Percentiles rank a stretch among this genome's conserved stretches.
These are phyloP conservation scores for Ennomos fuscantarius DNA, from an alignment of 2,888 invertebrate genomes.

Conservation along the genomic window DNA sequence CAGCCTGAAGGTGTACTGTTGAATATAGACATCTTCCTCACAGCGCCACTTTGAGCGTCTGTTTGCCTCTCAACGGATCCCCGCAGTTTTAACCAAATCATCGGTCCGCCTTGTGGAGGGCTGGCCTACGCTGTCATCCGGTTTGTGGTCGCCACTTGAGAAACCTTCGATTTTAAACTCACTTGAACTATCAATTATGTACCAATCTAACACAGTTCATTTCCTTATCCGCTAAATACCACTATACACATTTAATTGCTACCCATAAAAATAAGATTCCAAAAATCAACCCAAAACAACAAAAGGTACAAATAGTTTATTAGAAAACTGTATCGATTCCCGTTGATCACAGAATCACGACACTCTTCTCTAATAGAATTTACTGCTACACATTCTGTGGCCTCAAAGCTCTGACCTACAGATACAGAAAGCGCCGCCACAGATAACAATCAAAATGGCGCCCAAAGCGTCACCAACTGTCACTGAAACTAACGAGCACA, in stretches of 20 bases:
- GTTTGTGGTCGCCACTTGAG: no score
- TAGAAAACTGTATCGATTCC: constrained; percentile 43
- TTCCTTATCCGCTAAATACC: constrained; percentile 19
- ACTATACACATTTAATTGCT: constrained; percentile 17
- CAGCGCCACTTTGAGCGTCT: no score
- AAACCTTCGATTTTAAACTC: no score
- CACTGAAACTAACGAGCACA: constrained; percentile 76
- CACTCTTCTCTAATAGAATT: constrained; percentile 37
- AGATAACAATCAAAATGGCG: constrained; percentile 81
- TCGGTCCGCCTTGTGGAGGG: no score
- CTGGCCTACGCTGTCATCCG: no score
- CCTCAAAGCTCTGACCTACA: constrained; percentile 51
- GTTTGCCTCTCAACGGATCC: no score
- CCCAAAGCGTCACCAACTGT: constrained; percentile 77
- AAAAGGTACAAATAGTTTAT: constrained; percentile 24
- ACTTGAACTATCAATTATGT: no score
- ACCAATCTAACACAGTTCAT: no score
- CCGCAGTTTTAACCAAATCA: no score
- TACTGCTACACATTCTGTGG: constrained; percentile 12
- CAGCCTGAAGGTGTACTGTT: no score
- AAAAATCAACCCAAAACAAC: constrained; percentile 18
- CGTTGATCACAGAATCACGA: constrained; percentile 45
- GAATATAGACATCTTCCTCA: no score
- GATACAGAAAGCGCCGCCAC: constrained; percentile 56
- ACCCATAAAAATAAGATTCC: constrained; percentile 27